Evolutionary conservation across 92 coral and sea anemone genomes (phyloP).

Genomic region (Epizoanthus illoricatus): DNA sequence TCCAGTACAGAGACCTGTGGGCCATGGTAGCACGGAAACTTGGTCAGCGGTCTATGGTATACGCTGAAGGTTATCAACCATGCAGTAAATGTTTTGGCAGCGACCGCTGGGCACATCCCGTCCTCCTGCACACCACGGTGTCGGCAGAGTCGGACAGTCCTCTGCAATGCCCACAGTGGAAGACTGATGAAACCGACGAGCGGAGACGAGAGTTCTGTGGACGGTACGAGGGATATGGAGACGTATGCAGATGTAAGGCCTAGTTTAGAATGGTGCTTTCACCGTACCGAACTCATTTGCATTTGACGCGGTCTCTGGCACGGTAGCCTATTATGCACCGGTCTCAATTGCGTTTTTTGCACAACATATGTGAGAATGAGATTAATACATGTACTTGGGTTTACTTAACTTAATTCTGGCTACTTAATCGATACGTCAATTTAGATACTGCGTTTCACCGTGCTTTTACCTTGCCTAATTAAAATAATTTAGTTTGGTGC

Average conservation of each 20-base stretch:
- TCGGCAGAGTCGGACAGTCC: neutral
- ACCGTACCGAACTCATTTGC: too few relatives aligned
- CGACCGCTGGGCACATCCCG: conserved; percentile 41
- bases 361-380: too few relatives aligned
- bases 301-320: too few relatives aligned
- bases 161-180: conserved; percentile 39
- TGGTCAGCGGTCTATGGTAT: conserved; percentile 31
- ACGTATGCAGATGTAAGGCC: conserved; percentile 55
- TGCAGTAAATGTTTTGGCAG: conserved; percentile 13
- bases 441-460: too few relatives aligned
- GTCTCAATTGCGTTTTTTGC: too few relatives aligned
- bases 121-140: conserved; percentile 35
- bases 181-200: conserved; percentile 1
- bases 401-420: too few relatives aligned
- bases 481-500: too few relatives aligned
- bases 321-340: too few relatives aligned
- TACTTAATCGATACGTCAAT: too few relatives aligned
- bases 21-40: conserved; percentile 30
- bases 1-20: conserved; percentile 30
- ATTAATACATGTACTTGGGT: too few relatives aligned
- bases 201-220: conserved; percentile 51
- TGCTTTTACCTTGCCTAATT: too few relatives aligned
- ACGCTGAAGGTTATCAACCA: conserved; percentile 28
- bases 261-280: too few relatives aligned
- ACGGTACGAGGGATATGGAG: conserved; percentile 56